These are phyloP conservation scores for Meloe dianella DNA, from an alignment of 2,888 invertebrate species.

Conservation along the genomic window DNA sequence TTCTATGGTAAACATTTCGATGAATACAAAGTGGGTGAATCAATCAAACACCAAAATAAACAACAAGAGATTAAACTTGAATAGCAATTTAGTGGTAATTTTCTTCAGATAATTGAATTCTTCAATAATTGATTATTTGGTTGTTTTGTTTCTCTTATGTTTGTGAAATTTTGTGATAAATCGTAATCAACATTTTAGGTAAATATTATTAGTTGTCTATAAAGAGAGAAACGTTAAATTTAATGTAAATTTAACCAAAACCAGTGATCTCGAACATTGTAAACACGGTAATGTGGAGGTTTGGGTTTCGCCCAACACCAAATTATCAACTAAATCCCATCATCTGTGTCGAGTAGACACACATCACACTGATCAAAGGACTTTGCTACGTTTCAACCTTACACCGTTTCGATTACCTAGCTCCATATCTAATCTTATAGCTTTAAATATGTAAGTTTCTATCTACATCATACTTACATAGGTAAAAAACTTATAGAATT, in stretches of 20 bases:
- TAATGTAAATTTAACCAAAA: constrained; percentile 51
- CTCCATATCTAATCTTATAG: constrained; percentile 46
- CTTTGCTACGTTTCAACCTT: constrained; percentile 40
- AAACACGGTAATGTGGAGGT: constrained; percentile 53
- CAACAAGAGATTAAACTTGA: not conserved
- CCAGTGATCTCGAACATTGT: constrained; percentile 56
- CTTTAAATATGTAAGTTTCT: constrained; percentile 49
- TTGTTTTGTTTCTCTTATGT: too few species aligned
- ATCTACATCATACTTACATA: constrained; percentile 29
- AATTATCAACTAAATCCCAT: constrained; percentile 57
- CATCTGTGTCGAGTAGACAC: constrained; percentile 54
- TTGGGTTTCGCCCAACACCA: constrained; percentile 50
- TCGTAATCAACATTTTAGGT: not conserved
- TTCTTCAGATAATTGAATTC: not conserved
- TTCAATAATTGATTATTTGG: not conserved
- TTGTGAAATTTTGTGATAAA: too few species aligned
- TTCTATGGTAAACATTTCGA: not conserved
- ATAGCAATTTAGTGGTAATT: constrained; percentile 4
- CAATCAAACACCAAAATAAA: constrained; percentile 8
- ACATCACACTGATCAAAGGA: constrained; percentile 56
- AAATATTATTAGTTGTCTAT: not conserved
- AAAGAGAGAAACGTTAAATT: constrained; percentile 38
- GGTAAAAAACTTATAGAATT: constrained; percentile 3
- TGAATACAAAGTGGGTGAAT: constrained; percentile 9
- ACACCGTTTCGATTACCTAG: constrained; percentile 54